Evolutionary conservation across 2,113 vertebrate species (phyloP).

Genomic region (Zosterops pallidus): DNA sequence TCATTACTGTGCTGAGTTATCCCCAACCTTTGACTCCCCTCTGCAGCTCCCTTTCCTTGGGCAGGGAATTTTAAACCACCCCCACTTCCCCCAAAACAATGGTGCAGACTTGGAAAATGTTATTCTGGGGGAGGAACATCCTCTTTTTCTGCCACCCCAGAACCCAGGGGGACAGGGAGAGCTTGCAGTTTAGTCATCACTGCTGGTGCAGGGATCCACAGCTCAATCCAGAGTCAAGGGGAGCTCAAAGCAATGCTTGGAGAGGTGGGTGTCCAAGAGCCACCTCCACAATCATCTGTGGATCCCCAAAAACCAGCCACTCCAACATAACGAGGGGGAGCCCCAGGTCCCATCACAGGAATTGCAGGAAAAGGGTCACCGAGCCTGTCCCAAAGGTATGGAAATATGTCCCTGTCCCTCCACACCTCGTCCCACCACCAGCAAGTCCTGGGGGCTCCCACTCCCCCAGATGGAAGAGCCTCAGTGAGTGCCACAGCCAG

Average conservation of each 20-base stretch:
- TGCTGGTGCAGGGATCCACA: rapidly evolving
- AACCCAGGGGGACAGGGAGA: rapidly evolving
- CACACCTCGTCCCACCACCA: neutral
- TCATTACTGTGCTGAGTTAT: neutral
- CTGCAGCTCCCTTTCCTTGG: neutral
- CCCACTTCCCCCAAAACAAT: neutral
- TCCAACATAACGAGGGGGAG: rapidly evolving
- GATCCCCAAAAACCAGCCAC: neutral
- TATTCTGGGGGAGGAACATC: neutral
- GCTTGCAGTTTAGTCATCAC: rapidly evolving
- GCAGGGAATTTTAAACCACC: neutral
- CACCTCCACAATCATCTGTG: rapidly evolving
- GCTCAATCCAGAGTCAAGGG: rapidly evolving
- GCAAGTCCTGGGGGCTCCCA: neutral
- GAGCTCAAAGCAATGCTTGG: rapidly evolving
- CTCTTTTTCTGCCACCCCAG: neutral
- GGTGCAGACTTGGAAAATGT: neutral
- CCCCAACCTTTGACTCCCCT: neutral
- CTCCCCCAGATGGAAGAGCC: neutral
- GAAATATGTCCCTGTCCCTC: neutral
- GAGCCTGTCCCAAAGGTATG: rapidly evolving
- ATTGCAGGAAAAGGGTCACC: rapidly evolving
- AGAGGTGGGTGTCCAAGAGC: neutral
- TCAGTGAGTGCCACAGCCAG: rapidly evolving
- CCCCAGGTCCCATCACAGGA: rapidly evolving